phyloP scores from a whole-genome alignment of 2,113 vertebrate species.

The Aspidoscelis tigris region DNA sequence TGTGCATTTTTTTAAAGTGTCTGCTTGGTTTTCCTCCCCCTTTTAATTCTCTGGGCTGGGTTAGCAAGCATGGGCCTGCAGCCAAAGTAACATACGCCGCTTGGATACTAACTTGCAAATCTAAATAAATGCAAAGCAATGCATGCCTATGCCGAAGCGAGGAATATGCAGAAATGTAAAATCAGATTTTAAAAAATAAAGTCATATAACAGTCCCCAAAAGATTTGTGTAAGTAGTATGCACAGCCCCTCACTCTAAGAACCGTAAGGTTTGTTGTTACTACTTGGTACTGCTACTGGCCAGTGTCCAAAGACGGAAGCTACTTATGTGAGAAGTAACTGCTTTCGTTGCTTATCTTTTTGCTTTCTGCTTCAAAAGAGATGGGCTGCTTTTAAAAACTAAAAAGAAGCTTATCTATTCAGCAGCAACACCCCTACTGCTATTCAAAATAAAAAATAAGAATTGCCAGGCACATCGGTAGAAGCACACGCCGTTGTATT shows the following conservation, averaged over 20 bases:
- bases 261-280: neutral
- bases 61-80: conserved; percentile 26
- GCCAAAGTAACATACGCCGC: neutral
- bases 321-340: neutral
- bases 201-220: neutral
- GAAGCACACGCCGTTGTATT: neutral
- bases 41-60: conserved; percentile 20
- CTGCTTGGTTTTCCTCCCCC: neutral
- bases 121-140: neutral
- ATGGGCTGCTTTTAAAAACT: neutral
- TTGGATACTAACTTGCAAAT: neutral
- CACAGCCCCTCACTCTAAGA: neutral
- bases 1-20: neutral
- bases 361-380: conserved; percentile 1
- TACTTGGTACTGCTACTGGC: neutral
- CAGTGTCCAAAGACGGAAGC: neutral
- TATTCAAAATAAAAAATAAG: neutral
- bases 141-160: neutral
- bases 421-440: neutral
- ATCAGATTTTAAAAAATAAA: neutral
- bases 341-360: neutral
- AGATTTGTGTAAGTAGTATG: neutral
- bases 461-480: neutral
- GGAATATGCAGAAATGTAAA: neutral
- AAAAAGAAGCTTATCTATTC: neutral